Conservation (phyloP, 2,888 invertebrate genomes). For the Tetragonula carbonaria region DNA sequence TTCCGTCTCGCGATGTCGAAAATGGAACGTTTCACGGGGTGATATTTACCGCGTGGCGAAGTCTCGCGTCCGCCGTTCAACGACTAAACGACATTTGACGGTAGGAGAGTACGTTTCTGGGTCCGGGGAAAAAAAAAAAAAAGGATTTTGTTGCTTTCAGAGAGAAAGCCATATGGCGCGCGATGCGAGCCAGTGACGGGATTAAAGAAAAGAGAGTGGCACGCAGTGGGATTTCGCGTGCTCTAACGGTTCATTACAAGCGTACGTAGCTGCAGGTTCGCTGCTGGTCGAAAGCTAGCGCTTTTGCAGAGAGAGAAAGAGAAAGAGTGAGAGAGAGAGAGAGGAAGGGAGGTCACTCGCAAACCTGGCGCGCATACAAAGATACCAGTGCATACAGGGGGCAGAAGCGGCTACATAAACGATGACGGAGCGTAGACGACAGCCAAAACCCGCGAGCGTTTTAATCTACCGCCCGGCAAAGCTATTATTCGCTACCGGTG, state of each 20-base stretch:
- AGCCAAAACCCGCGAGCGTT: constrained; percentile 70
- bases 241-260: constrained; percentile 60
- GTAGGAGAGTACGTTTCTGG: background rate
- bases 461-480: constrained; percentile 67
- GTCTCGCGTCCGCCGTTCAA: background rate
- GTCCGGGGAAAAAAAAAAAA: too few species aligned
- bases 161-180: background rate
- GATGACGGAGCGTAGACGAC: constrained; percentile 59
- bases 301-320: constrained; percentile 24
- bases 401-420: constrained; percentile 46
- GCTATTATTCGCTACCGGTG: constrained; percentile 63
- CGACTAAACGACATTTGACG: background rate
- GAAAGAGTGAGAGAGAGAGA: too few species aligned
- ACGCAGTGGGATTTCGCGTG: constrained; percentile 32
- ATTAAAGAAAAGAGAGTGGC: constrained; percentile 14
- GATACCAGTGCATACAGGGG: constrained; percentile 6
- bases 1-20: background rate
- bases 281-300: constrained; percentile 41
- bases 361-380: constrained; percentile 35
- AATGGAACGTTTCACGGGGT: background rate
- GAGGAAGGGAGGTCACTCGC: constrained; percentile 38
- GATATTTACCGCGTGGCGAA: background rate
- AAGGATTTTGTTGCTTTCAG: background rate
- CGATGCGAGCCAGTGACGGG: background rate
- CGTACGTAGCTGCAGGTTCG: constrained; percentile 25